phyloP scores from a whole-genome alignment of 2,797 vertebrate genomes.

The Gambusia yucatana region DNA sequence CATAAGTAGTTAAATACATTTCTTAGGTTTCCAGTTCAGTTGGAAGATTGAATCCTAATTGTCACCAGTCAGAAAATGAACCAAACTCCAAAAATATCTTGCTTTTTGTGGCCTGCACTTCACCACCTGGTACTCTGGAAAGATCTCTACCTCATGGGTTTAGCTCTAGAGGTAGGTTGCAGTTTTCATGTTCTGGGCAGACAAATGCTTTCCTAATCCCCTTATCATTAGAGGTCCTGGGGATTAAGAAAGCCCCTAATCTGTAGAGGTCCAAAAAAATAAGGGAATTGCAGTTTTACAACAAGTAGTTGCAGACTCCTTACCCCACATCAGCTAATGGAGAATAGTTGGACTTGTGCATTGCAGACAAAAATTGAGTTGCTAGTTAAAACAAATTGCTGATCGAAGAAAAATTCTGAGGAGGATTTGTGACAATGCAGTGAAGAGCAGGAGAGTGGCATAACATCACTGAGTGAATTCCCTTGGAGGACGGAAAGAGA shows the following conservation, averaged over 20 bases:
- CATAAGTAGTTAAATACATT: not conserved
- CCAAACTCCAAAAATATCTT: not conserved
- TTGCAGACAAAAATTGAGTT: slow-evolving; percentile 9
- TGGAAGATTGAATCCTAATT: not conserved
- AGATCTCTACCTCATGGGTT: not conserved
- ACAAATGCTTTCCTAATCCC: slow-evolving; percentile 1
- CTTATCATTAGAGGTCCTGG: not conserved
- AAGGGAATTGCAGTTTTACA: not conserved
- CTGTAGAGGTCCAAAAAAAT: not conserved
- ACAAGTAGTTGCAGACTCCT: slow-evolving; percentile 7
- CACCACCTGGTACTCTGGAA: not conserved
- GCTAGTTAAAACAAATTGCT: slow-evolving; percentile 13
- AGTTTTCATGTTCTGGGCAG: not conserved
- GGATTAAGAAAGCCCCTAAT: not conserved
- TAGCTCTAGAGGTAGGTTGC: not conserved
- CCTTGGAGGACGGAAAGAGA: slow-evolving; percentile 17
- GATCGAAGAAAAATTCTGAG: slow-evolving; percentile 14
- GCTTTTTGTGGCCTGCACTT: not conserved
- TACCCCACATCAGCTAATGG: slow-evolving; percentile 5
- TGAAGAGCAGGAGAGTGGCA: slow-evolving; percentile 16
- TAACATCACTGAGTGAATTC: slow-evolving; percentile 27
- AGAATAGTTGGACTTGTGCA: not conserved
- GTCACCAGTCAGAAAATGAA: not conserved
- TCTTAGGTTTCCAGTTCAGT: not conserved
- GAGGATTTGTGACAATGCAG: slow-evolving; percentile 32